A percentile compares a stretch with the other conserved stretches of the same genome.
These are phyloP conservation scores for Triplophysa yarkandensis DNA, from an alignment of 2,797 vertebrate species.

Conservation along the genomic window DNA sequence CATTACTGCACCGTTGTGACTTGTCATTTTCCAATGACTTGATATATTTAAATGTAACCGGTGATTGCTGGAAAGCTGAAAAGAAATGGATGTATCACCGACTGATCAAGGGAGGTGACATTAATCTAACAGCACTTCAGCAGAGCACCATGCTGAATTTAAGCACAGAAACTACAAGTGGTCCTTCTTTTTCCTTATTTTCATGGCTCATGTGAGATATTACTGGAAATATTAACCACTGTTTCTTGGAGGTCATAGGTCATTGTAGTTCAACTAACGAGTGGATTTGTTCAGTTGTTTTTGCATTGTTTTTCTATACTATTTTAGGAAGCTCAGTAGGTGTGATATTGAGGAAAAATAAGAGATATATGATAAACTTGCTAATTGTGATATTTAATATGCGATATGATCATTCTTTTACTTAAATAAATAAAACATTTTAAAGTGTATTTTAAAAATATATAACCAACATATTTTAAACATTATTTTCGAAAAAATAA, in stretches of 20 bases:
- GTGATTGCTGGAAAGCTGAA: conserved; percentile 66
- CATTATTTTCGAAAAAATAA: no score
- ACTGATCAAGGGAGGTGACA: conserved; percentile 63
- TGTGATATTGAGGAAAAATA: no score
- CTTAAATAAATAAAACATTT: no score
- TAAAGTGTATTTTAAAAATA: no score
- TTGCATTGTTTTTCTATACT: not conserved
- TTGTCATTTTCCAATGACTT: conserved; percentile 78
- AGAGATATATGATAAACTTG: no score
- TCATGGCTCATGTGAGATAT: conserved; percentile 21
- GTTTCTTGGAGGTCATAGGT: conserved; percentile 28
- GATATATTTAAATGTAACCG: conserved; percentile 79
- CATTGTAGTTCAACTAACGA: no score
- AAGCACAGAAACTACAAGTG: conserved; percentile 29
- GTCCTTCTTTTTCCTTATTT: conserved; percentile 40
- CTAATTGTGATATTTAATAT: no score
- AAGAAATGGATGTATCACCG: conserved; percentile 60
- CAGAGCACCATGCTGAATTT: conserved; percentile 61
- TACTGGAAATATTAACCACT: conserved; percentile 15
- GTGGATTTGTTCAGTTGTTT: not conserved
- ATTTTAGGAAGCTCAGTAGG: not conserved
- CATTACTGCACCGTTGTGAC: conserved; percentile 84
- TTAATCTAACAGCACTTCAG: conserved; percentile 66
- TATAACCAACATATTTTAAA: no score
- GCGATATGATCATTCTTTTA: no score